Percentiles rank a stretch among this genome's conserved stretches.
These are phyloP conservation scores for Rhabdomys pumilio DNA, from an alignment of 2,797 vertebrate genomes.

Conservation along the genomic window DNA sequence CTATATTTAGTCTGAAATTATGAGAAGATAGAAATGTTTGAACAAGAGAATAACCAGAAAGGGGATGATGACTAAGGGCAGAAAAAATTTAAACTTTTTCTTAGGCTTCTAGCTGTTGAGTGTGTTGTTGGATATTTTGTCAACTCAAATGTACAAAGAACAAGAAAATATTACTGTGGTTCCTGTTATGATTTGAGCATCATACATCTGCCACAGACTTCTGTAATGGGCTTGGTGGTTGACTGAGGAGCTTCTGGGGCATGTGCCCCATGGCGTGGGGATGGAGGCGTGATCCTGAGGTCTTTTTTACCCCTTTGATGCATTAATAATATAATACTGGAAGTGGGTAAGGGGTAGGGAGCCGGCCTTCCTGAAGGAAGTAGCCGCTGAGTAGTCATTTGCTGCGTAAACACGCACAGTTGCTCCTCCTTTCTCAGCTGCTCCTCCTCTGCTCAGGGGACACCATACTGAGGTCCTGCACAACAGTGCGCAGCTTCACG, in stretches of 20 bases:
- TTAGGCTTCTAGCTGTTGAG: slow-evolving; percentile 27
- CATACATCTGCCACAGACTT: not conserved
- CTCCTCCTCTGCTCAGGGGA: not conserved
- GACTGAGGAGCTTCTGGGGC: not conserved
- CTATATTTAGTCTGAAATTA: not conserved
- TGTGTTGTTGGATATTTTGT: slow-evolving; percentile 39
- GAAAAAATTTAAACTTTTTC: not conserved
- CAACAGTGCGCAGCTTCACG: rapidly evolving
- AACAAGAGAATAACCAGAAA: slow-evolving; percentile 23
- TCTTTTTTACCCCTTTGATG: not conserved
- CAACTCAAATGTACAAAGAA: slow-evolving; percentile 28
- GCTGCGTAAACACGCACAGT: not conserved
- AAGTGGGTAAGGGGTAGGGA: no score
- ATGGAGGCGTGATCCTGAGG: no score
- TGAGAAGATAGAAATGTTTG: slow-evolving; percentile 41
- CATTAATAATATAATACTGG: not conserved
- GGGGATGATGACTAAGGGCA: not conserved
- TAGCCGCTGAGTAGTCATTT: no score
- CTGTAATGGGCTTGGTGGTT: no score
- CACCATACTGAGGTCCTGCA: not conserved
- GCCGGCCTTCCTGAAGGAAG: not conserved
- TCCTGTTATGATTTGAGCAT: not conserved
- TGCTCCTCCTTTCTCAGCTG: not conserved
- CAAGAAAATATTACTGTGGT: not conserved
- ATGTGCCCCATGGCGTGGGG: not conserved